Evolutionary conservation across 2,888 invertebrate species (phyloP), one percentile per base, ranked within the genome.

Genomic region (Oasisia sp.): DNA sequence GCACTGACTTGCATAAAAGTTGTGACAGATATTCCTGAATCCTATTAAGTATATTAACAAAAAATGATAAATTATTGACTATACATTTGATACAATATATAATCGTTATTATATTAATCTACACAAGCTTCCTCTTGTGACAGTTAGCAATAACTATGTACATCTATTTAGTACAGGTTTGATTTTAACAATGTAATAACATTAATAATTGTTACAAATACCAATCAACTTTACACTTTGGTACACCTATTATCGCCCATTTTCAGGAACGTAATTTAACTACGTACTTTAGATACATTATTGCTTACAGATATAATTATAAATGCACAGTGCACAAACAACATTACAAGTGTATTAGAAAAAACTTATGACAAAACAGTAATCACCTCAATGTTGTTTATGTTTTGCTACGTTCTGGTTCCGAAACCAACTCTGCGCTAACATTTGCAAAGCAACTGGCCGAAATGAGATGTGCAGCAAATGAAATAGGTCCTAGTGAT

Each of bases 361-460:
- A n/a, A 74, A 74, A n/a, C n/a, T 3, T 74, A 74, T 74, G 7
- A 74, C 19, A 27, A 74, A 74, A 74, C 7, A 74, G 74, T 74
- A 74, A 74, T 74, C 74, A 74, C 74, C 74, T 2, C 14, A 19
- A 74, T 74, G n/a, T 74, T 74, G 74, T 74, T 7, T 74, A 50
- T 50, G 9, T 74, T 74, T 74, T 74, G n/a, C 74, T 27, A 74
- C 74, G 74, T 74, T 74, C 74, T 74, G 74, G 74, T 74, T 74
- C 74, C 74, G 27, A 27, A 74, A 74, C 27, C 74, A 74, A 74
- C 74, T 74, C 74, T 74, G 27, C 74, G 74, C 74, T 74, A 27
- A 74, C 74, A 74, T 74, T 74, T 74, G 74, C 74, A 74, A 74
- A 74, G 74, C 74, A 74, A 74, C 74, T 74, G 74, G 74, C 74